These are phyloP conservation scores for Geophilus truncorum DNA, from an alignment of 2,888 invertebrate species.

Conservation along the genomic window DNA sequence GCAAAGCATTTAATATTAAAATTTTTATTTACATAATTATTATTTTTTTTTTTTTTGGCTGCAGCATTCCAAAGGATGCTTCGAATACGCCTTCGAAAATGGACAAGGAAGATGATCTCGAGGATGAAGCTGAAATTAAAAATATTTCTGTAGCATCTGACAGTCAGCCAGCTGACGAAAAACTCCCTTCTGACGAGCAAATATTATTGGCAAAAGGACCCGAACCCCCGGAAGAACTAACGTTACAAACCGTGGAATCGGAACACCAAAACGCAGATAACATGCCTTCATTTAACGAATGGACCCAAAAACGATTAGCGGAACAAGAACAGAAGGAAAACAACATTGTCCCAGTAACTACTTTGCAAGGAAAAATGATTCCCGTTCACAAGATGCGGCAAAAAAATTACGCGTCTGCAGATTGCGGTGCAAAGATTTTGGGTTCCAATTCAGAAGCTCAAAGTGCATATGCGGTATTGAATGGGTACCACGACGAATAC, in stretches of 20 bases:
- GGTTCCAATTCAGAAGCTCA: constrained; percentile 88
- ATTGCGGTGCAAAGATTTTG: constrained; percentile 95
- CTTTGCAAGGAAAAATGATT: constrained; percentile 29
- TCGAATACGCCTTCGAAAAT: background rate
- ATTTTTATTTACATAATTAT: too few relatives aligned
- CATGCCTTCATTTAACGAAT: constrained; percentile 41
- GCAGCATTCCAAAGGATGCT: background rate
- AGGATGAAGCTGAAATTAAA: background rate
- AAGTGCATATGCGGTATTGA: constrained; percentile 71
- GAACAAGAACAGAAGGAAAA: constrained; percentile 41
- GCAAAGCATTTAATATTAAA: background rate
- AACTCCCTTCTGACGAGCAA: background rate
- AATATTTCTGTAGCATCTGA: background rate
- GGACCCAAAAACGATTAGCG: constrained; percentile 56
- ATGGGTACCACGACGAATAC: constrained; percentile 90
- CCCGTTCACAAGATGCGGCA: constrained; percentile 60
- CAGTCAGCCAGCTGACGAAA: background rate
- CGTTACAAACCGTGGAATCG: too few relatives aligned
- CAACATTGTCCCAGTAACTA: background rate
- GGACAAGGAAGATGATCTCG: background rate
- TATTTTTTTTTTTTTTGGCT: background rate
- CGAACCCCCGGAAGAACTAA: background rate
- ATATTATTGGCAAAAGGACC: background rate
- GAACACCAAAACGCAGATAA: constrained; percentile 15
- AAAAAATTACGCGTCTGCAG: constrained; percentile 93